Conservation (phyloP, 2,113 vertebrate species). For the Cavia aperea region DNA sequence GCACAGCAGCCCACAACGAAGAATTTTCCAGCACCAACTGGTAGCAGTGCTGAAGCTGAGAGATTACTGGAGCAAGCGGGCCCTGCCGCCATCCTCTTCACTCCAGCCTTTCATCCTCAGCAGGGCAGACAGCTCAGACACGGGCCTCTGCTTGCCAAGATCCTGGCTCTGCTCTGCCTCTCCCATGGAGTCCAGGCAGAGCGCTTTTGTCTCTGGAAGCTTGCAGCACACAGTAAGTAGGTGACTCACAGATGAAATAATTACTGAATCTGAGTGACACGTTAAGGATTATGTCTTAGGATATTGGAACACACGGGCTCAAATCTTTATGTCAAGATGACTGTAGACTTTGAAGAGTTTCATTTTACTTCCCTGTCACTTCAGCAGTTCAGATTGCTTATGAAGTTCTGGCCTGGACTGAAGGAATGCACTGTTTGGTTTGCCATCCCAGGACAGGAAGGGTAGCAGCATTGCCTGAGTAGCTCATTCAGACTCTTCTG, state of each 20-base stretch:
- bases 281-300: background rate
- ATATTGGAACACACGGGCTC: background rate
- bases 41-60: background rate
- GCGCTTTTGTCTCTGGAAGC: slow-evolving; percentile 27
- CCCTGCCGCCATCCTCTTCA: fast-evolving
- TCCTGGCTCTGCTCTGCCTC: background rate
- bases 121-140: background rate
- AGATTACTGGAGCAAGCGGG: background rate
- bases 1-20: background rate
- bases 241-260: slow-evolving; percentile 8
- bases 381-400: background rate
- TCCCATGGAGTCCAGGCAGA: background rate
- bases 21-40: background rate
- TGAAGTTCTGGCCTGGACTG: background rate
- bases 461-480: background rate
- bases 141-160: background rate
- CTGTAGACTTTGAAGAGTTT: background rate
- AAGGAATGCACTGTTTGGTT: background rate
- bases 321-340: background rate
- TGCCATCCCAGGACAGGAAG: background rate
- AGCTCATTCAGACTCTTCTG: background rate
- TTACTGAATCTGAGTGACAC: background rate
- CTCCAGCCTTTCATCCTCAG: background rate
- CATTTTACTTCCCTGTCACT: background rate
- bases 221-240: background rate